A percentile compares a stretch with the other conserved stretches of the same genome.
These are phyloP conservation scores for Drosophila pseudotakahashii DNA, from an alignment of 2,888 invertebrate genomes.

Conservation along the genomic window DNA sequence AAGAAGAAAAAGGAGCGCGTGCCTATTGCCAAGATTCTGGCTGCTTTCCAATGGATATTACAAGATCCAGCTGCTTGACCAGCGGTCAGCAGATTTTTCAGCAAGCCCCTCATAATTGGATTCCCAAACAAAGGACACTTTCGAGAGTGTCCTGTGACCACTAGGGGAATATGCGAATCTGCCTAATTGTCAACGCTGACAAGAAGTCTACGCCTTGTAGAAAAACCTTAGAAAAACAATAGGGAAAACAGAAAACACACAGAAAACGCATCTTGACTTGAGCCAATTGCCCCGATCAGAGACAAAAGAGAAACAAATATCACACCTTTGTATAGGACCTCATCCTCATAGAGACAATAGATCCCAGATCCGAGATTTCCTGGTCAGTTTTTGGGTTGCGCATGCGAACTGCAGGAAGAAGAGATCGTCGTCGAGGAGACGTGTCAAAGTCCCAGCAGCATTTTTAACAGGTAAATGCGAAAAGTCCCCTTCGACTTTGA, in stretches of 20 bases:
- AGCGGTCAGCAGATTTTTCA: slow-evolving; percentile 48
- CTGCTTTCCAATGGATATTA: slow-evolving; percentile 21
- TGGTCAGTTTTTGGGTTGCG: slow-evolving; percentile 59
- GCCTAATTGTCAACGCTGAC: slow-evolving; percentile 73
- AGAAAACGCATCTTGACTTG: slow-evolving; percentile 74
- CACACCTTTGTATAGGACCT: slow-evolving; percentile 70
- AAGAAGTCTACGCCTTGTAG: slow-evolving; percentile 58
- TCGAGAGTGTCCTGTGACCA: slow-evolving; percentile 26
- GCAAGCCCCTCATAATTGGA: slow-evolving; percentile 62
- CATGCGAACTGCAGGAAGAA: slow-evolving; percentile 57
- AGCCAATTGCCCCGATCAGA: slow-evolving; percentile 75
- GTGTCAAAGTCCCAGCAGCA: slow-evolving; percentile 64
- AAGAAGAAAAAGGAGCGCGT: slow-evolving; percentile 58
- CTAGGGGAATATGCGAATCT: slow-evolving; percentile 42
- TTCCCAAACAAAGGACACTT: slow-evolving; percentile 36
- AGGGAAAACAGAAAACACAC: neutral
- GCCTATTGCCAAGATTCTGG: slow-evolving; percentile 51
- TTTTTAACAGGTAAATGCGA: slow-evolving; percentile 78
- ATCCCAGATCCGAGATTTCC: slow-evolving; percentile 17
- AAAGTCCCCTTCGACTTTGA: slow-evolving; percentile 47
- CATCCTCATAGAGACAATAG: slow-evolving; percentile 14
- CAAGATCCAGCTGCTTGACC: slow-evolving; percentile 58
- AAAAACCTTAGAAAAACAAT: slow-evolving; percentile 31
- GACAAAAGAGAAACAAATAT: slow-evolving; percentile 77
- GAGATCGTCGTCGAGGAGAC: slow-evolving; percentile 29